Evolutionary conservation across 2,113 vertebrate genomes (phyloP).

Genomic region (Meleagris gallopavo): DNA sequence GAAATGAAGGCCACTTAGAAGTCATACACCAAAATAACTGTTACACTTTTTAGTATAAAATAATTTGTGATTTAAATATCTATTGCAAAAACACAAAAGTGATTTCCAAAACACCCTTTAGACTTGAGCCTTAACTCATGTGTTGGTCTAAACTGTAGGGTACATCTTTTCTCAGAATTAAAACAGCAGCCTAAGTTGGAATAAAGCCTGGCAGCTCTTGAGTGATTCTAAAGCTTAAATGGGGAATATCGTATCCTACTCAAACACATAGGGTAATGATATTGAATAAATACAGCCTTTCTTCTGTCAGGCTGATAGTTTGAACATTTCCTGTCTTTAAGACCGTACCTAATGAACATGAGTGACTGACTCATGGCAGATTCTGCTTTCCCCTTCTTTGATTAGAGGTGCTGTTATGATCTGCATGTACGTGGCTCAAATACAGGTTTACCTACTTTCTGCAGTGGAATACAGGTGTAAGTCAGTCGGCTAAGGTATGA

Average conservation of each 20-base stretch:
- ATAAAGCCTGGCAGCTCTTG: neutral
- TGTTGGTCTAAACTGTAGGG: neutral
- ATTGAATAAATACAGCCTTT: neutral
- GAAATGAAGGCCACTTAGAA: neutral
- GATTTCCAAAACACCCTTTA: neutral
- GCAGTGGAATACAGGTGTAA: neutral
- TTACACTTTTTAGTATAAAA: neutral
- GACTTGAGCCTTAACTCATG: neutral
- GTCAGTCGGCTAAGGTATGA: rapidly evolving
- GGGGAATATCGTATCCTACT: neutral
- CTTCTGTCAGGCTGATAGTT: neutral
- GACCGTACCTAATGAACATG: neutral
- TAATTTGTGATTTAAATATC: neutral
- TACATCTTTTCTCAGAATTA: neutral
- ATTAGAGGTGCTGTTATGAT: neutral
- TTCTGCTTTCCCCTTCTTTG: neutral
- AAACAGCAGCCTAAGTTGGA: neutral
- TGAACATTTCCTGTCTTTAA: neutral
- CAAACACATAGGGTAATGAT: neutral
- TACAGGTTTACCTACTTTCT: neutral
- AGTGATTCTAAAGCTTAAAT: neutral
- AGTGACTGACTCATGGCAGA: neutral
- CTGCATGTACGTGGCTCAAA: rapidly evolving
- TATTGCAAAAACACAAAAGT: neutral
- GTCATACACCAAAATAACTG: neutral